Percentiles rank a stretch among this genome's conserved stretches.
Evolutionary conservation across 2,113 vertebrate species (phyloP).

Genomic region (Micronycteris hirsuta): DNA sequence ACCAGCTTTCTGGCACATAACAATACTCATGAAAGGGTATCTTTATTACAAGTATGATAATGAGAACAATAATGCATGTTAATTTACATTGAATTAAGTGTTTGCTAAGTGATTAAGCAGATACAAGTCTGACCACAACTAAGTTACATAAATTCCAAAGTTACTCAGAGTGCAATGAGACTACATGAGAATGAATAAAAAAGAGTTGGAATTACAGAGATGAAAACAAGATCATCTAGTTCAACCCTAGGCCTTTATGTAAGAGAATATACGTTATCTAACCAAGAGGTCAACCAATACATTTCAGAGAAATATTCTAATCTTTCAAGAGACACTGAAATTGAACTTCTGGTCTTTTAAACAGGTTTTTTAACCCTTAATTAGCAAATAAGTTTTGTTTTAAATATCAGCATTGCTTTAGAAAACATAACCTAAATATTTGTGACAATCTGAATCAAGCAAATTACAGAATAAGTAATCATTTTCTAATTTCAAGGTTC

Average conservation of each 20-base stretch:
- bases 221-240: not conserved
- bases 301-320: not conserved
- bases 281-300: not conserved
- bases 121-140: not conserved
- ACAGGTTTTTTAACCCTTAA: not conserved
- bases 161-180: not conserved
- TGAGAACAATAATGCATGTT: not conserved
- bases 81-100: not conserved
- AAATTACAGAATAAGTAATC: slow-evolving; percentile 64
- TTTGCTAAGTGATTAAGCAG: not conserved
- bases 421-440: not conserved
- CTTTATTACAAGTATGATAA: not conserved
- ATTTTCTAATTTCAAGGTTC: slow-evolving; percentile 73
- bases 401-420: not conserved
- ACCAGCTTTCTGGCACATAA: not conserved
- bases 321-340: not conserved
- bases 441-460: slow-evolving; percentile 39
- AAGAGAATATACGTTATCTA: not conserved
- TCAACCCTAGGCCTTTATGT: not conserved
- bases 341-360: not conserved
- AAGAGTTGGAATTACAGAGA: not conserved
- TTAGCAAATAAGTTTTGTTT: slow-evolving; percentile 44
- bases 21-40: not conserved
- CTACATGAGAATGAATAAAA: not conserved
- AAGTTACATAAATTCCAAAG: not conserved